Percentiles rank a stretch among this genome's conserved stretches.
Conservation (phyloP, 1,140 invertebrate species). For the Drosophila carrolli region DNA sequence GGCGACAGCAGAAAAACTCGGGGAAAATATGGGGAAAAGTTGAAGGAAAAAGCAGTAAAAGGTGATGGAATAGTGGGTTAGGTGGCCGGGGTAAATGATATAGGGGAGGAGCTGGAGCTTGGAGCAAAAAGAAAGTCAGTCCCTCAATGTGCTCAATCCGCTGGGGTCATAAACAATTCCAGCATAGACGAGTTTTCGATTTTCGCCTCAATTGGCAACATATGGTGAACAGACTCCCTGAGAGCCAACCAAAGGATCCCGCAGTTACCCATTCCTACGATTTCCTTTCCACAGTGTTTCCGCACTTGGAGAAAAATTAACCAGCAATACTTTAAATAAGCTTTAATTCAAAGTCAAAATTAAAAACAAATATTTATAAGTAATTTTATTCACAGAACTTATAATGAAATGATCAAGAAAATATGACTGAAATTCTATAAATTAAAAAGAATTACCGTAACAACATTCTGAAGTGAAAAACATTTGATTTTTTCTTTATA, state of each 20-base stretch:
- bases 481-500: too few species aligned
- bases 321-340: not conserved
- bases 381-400: too few species aligned
- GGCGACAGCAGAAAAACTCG: slow-evolving; percentile 57
- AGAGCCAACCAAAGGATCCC: slow-evolving; percentile 26
- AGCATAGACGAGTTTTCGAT: slow-evolving; percentile 78
- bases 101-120: slow-evolving; percentile 11
- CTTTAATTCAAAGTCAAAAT: not conserved
- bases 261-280: slow-evolving; percentile 5
- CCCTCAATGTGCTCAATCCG: slow-evolving; percentile 46
- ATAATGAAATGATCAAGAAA: too few species aligned
- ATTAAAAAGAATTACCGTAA: too few species aligned
- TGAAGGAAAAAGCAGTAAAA: slow-evolving; percentile 30
- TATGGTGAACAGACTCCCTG: slow-evolving; percentile 66
- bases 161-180: slow-evolving; percentile 76
- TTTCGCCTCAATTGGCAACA: slow-evolving; percentile 82
- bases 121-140: slow-evolving; percentile 25
- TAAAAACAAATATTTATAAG: not conserved
- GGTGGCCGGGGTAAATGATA: not conserved
- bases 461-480: too few species aligned
- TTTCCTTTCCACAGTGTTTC: slow-evolving; percentile 1
- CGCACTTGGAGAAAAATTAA: slow-evolving; percentile 5
- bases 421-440: too few species aligned
- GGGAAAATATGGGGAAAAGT: slow-evolving; percentile 47
- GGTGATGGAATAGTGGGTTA: slow-evolving; percentile 25